Conservation (phyloP, 1,140 invertebrate species). For the Conus betulinus region DNA sequence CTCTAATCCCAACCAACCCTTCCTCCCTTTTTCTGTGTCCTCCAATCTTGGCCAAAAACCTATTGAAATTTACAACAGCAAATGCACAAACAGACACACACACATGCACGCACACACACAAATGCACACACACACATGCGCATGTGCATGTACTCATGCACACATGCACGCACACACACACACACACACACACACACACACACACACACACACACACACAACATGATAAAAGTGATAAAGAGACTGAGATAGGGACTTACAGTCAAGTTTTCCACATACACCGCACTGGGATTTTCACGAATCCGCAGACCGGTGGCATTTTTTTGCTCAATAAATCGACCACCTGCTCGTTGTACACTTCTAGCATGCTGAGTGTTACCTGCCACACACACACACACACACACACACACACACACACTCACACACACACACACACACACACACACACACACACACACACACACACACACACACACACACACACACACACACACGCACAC, state of each 20-base stretch:
- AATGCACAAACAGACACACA: too few relatives aligned
- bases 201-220: too few relatives aligned
- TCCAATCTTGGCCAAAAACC: too few relatives aligned
- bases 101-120: too few relatives aligned
- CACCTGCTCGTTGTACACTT: background rate
- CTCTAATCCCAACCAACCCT: too few relatives aligned
- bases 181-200: too few relatives aligned
- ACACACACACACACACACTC: slow-evolving; percentile 9
- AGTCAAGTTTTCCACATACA: slow-evolving; percentile 1
- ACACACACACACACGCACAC: too few relatives aligned
- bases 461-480: too few relatives aligned
- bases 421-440: slow-evolving; percentile 1
- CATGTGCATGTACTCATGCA: background rate
- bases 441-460: background rate
- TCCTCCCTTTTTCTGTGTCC: too few relatives aligned
- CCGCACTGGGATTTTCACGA: background rate
- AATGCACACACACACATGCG: too few relatives aligned
- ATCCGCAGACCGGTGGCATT: background rate
- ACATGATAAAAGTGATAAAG: background rate
- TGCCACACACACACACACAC: slow-evolving; percentile 5
- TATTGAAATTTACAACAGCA: too few relatives aligned
- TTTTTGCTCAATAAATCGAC: slow-evolving; percentile 9
- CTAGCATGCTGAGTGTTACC: slow-evolving; percentile 11
- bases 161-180: too few relatives aligned
- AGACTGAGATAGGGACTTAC: slow-evolving; percentile 5